Conservation (phyloP, 2,888 invertebrate genomes). For the Helleia helle region DNA sequence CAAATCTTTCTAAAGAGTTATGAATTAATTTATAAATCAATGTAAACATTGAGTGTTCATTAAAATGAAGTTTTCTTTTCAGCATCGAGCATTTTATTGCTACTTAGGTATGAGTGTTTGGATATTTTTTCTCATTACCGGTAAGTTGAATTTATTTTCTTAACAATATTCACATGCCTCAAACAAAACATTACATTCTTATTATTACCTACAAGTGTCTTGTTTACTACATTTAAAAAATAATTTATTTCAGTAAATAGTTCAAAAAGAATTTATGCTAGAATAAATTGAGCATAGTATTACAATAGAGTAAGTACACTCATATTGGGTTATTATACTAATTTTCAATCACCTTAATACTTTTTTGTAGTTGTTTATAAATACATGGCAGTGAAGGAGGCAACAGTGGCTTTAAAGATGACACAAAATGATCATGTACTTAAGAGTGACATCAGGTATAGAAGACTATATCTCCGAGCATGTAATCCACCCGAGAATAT, state of each 20-base stretch:
- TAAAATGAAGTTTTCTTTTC: slow-evolving; percentile 69
- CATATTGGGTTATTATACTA: too few species aligned
- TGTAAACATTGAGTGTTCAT: slow-evolving; percentile 18
- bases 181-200: too few species aligned
- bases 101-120: slow-evolving; percentile 86
- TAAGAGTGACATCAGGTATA: slow-evolving; percentile 76
- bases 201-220: too few species aligned
- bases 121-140: slow-evolving; percentile 84
- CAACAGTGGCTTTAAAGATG: slow-evolving; percentile 50
- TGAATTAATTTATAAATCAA: background rate
- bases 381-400: slow-evolving; percentile 78
- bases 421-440: slow-evolving; percentile 63
- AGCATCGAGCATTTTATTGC: slow-evolving; percentile 86
- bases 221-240: too few species aligned
- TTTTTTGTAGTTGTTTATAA: slow-evolving; percentile 81
- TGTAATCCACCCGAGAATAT: slow-evolving; percentile 85
- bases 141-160: background rate
- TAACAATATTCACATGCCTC: background rate
- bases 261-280: too few species aligned
- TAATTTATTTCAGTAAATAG: too few species aligned
- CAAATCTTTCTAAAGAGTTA: background rate
- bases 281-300: slow-evolving; percentile 2
- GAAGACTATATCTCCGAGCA: slow-evolving; percentile 75
- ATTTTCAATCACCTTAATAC: too few species aligned
- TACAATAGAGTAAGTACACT: background rate